A percentile compares a stretch with the other conserved stretches of the same genome.
These are phyloP conservation scores for Syrmaticus mikado DNA, from an alignment of 2,113 vertebrate genomes.

Conservation along the genomic window DNA sequence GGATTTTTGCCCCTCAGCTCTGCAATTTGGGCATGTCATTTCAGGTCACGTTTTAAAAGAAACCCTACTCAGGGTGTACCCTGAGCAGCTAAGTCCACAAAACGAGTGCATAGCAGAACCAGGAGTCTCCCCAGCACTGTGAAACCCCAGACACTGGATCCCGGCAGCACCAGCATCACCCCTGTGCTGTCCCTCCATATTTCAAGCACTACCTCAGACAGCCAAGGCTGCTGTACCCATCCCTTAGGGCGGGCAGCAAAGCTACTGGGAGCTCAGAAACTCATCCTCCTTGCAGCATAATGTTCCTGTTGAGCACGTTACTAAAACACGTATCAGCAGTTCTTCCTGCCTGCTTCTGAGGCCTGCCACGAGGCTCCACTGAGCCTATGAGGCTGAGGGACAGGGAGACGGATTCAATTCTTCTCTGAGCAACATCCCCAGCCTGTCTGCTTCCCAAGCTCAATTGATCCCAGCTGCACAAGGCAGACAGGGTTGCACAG, in stretches of 20 bases:
- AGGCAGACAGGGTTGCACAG: neutral
- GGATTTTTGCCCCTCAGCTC: neutral
- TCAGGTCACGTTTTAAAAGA: slow-evolving; percentile 1
- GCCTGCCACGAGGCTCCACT: neutral
- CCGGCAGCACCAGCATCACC: neutral
- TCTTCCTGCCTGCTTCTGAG: neutral
- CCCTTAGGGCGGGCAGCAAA: neutral
- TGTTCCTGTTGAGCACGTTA: fast-evolving
- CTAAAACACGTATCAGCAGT: neutral
- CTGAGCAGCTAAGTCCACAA: neutral
- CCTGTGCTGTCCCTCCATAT: neutral
- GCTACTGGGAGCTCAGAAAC: neutral
- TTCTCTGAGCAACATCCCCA: neutral
- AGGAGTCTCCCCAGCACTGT: neutral
- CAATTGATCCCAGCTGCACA: neutral
- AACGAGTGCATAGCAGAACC: neutral
- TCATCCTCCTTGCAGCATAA: neutral
- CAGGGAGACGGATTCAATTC: neutral
- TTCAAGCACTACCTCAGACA: neutral
- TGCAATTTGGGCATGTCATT: neutral
- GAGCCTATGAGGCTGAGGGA: neutral
- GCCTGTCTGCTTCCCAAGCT: neutral
- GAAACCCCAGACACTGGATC: neutral
- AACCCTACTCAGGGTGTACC: neutral
- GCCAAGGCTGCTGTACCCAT: neutral